Base-by-base conservation (phyloP, 2,888 invertebrate species). In the Ferdinandea cuprea region DNA sequence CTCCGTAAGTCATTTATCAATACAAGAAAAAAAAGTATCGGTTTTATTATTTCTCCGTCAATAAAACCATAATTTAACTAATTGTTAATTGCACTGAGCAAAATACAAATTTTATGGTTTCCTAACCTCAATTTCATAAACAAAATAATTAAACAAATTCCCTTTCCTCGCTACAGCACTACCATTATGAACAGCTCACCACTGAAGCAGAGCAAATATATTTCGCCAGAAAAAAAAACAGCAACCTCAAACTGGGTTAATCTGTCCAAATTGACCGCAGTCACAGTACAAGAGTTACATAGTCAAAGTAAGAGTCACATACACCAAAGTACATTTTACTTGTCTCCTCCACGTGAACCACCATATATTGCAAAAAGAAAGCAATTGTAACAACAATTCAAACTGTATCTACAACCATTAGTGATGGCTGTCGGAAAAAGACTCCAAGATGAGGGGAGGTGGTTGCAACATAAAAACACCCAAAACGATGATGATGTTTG, bases 241-340 rank as follows among this genome's bases (percentile, higher is more conserved):
- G n/a, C 0, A n/a, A 25, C 8, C 11, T 19, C 61, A 61, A 77
- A 77, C 48, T 77, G 25, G 77, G 77, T 77, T 77, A 77, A 77
- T 77, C 69, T 77, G 54, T 69, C 61, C 54, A 63, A 77, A 77
- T 56, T 77, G 77, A 69, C 59, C 69, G 21, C 17, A 65, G 65
- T 40, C 40, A 50, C n/a, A 50, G 48, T 46, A 19, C 37, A n/a
- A n/a, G n/a, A n/a, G n/a, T n/a, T n/a, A 4, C 37, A 37, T n/a
- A 15, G 35, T 11, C 17, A 21, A 19, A 28, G 35, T 25, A 25
- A 2, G 25, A 25, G 25, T 25, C 61, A 61, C 42, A 15, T 30
- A 30, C 17, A 17, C n/a, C n/a, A n/a, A n/a, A n/a, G n/a, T n/a
- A n/a, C n/a, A n/a, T n/a, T 21, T 13, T 21, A 21, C 21, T 15